Percentiles rank a stretch among this genome's conserved stretches.
Evolutionary conservation across 2,888 invertebrate species (phyloP).

Genomic region (Caenorhabditis sinica): DNA sequence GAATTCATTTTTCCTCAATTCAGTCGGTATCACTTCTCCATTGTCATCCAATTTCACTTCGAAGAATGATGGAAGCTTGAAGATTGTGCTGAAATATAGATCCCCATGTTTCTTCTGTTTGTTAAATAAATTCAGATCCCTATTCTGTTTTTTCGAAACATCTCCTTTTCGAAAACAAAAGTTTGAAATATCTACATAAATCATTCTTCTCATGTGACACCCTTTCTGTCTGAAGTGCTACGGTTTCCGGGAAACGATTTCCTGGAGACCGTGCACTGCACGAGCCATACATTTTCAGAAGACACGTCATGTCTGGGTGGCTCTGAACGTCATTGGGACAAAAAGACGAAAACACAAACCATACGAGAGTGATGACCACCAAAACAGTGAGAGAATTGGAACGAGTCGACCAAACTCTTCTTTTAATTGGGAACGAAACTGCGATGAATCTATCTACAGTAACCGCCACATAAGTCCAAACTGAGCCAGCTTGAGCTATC

Average conservation of each 20-base stretch:
- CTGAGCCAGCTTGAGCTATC: conserved; percentile 79
- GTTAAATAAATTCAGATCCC: neutral
- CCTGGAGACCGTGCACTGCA: neutral
- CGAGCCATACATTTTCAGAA: neutral
- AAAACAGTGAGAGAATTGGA: conserved; percentile 69
- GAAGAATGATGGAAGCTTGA: conserved; percentile 81
- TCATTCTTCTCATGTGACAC: neutral
- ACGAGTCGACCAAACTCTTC: conserved; percentile 79
- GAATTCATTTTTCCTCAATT: conserved; percentile 73
- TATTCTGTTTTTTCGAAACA: neutral
- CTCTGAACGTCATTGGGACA: neutral
- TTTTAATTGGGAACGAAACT: conserved; percentile 78
- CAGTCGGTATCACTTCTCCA: conserved; percentile 74
- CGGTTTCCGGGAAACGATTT: conserved; percentile 8
- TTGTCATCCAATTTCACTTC: conserved; percentile 73
- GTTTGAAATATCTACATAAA: neutral
- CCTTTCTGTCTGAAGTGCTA: neutral
- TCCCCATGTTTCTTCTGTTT: too few relatives aligned
- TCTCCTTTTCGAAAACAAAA: neutral
- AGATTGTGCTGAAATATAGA: conserved; percentile 72
- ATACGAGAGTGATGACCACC: conserved; percentile 74
- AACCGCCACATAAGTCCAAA: conserved; percentile 83
- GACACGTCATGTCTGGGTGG: conserved; percentile 4
- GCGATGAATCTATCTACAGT: conserved; percentile 82
- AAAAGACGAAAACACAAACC: conserved; percentile 43